phyloP scores from a whole-genome alignment of 2,113 vertebrate species.

The Phylloscopus trochilus region DNA sequence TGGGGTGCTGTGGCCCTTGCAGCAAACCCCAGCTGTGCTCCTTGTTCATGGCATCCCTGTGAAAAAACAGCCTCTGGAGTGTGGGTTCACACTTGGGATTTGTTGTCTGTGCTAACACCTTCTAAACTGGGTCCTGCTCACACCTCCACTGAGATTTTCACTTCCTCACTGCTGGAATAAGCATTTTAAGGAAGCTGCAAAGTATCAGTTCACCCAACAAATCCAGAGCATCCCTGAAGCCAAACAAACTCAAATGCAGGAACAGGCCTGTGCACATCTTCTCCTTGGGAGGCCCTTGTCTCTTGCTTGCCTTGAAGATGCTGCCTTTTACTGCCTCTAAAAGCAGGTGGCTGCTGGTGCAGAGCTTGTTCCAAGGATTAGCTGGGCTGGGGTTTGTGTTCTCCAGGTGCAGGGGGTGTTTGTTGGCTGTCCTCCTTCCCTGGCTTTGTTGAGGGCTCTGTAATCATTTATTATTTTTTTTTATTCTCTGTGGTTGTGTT shows the following conservation, averaged over 20 bases:
- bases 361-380: not conserved
- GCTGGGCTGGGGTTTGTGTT: not conserved
- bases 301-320: not conserved
- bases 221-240: not conserved
- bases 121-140: not conserved
- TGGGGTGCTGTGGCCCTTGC: not conserved
- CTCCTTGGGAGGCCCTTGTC: not conserved
- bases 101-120: not conserved
- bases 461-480: not conserved
- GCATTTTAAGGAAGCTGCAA: not conserved
- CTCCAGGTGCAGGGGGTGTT: not conserved
- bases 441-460: not conserved
- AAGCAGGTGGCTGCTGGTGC: not conserved
- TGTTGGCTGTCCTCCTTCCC: not conserved
- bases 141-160: not conserved
- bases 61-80: not conserved
- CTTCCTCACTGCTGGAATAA: not conserved
- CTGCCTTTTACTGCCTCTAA: not conserved
- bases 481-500: constrained; percentile 60
- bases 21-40: not conserved
- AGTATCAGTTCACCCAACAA: not conserved
- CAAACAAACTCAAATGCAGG: not conserved
- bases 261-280: not conserved
- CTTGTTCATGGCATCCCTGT: not conserved
- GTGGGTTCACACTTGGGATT: not conserved